Base-by-base conservation (phyloP, 1,140 invertebrate species). In the Sipha flava region DNA sequence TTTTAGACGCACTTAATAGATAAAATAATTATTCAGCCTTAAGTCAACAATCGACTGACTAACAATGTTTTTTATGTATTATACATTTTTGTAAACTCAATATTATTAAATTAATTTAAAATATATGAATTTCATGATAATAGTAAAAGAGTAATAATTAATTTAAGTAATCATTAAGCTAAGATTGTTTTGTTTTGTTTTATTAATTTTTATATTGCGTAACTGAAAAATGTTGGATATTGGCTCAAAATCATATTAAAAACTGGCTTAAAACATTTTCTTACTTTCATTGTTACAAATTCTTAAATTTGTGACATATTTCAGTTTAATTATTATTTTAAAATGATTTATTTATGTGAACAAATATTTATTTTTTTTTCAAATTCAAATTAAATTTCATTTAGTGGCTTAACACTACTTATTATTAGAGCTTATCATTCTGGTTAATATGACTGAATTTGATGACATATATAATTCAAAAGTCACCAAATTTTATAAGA, bases 101-200 rank as follows among this genome's bases (percentile, higher is more conserved):
- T 77, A 77, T 77, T 57, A 77, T 77, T 77, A 57, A 77, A 77
- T 43, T 77, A 77, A 77, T 77, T 77, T 77, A 59, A 77, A 77
- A 59, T 77, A 77, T 77, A 77, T 77, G 52, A 77, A 77, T 57
- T 77, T 77, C 73, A 77, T 77, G 52, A 77, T 77, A 77, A 57
- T 59, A 77, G 73, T 57, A 26, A 77, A 77, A 77, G 23, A 77
- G 73, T 77, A 77, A 77, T 77, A 77, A 77, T 54, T 77, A 77
- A 77, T 59, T 59, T 77, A 77, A 77, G 73, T 77, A 77, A 77
- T 77, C 73, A 77, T 77, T 77, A 77, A 77, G 73, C 12, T 77
- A 77, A 77, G 73, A 77, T 77, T 59, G 73, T 77, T 77, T 77
- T 77, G 73, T 75, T 75, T 68, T 75, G 52, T 77, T 77, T 77